Base-by-base conservation (phyloP, 2,888 invertebrate species). In the Ophonus ardosiacus region DNA sequence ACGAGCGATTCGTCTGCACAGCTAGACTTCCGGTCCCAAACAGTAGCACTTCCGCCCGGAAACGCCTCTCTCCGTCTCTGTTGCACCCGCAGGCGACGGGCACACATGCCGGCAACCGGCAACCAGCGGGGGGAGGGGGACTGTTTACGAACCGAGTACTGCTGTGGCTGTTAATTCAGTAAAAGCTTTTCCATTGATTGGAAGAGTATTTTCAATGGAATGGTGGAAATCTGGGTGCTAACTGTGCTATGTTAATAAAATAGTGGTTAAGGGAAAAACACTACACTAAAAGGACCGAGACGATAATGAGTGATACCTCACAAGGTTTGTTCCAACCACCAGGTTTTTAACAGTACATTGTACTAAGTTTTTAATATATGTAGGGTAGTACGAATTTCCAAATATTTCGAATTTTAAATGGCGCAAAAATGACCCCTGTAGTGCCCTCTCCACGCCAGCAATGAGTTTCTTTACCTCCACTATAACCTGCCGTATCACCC, bases 151-250 rank as follows among this genome's bases (percentile, higher is more conserved):
- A 81, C 65, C 43, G 43, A 51, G 65, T 81, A 68, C 65, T 17
- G 68, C 65, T 38, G 51, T 21, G 88, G 85, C 89, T 90, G 90
- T 90, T 90, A 90, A 90, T 90, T 90, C 90, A 89, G 90, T 90
- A 90, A 90, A 90, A 90, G 90, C 90, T 90, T 90, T 90, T 89
- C 89, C 89, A 90, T 90, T 85, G 85, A 85, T 85, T 85, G 85
- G 85, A 17, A 13, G 31, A 15, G 71, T 43, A 43, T 74, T 74
- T 74, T 74, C 71, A 74, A 13, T 74, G 43, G 15, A 51, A 51
- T 51, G 38, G n/a, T 68, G 38, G n/a, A 38, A 59, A 59, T 59
- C 59, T 59, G 59, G 59, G 17, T 59, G 59, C 17, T 59, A 17
- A 59, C 59, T 59, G 17, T 59, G 17, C 59, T 17, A 17, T 17